Evolutionary conservation across 2,113 vertebrate genomes (phyloP).

Genomic region (Eclectus roratus): DNA sequence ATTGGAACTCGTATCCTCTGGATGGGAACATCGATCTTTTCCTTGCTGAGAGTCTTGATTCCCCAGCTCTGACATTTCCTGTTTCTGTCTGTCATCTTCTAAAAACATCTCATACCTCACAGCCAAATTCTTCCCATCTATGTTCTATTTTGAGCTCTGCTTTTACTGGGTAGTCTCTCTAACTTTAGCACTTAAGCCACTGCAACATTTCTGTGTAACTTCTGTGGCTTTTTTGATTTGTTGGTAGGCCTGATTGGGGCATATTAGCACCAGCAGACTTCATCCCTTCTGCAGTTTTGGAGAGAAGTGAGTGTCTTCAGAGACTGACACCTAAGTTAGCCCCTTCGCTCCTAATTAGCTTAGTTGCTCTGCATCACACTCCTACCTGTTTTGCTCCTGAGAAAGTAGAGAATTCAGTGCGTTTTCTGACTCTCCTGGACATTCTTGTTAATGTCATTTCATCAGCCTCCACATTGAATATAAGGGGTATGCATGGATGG

Average conservation of each 20-base stretch:
- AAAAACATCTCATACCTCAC: not conserved
- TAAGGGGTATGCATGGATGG: not conserved
- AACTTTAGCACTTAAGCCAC: not conserved
- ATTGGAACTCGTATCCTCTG: not conserved
- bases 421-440: not conserved
- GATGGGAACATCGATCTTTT: not conserved
- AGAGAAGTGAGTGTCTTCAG: not conserved
- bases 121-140: not conserved
- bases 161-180: not conserved
- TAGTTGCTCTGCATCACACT: not conserved
- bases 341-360: not conserved
- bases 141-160: conserved; percentile 36
- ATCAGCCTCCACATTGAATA: not conserved
- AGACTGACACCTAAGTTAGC: not conserved
- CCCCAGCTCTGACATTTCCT: not conserved
- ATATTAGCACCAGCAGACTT: not conserved
- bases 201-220: not conserved
- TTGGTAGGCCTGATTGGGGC: not conserved
- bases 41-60: not conserved
- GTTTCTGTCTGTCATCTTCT: not conserved
- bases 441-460: not conserved
- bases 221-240: not conserved
- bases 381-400: not conserved
- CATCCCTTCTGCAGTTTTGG: not conserved
- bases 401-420: not conserved